Conservation (phyloP, 1,140 invertebrate genomes). For the Aplysia californica region DNA sequence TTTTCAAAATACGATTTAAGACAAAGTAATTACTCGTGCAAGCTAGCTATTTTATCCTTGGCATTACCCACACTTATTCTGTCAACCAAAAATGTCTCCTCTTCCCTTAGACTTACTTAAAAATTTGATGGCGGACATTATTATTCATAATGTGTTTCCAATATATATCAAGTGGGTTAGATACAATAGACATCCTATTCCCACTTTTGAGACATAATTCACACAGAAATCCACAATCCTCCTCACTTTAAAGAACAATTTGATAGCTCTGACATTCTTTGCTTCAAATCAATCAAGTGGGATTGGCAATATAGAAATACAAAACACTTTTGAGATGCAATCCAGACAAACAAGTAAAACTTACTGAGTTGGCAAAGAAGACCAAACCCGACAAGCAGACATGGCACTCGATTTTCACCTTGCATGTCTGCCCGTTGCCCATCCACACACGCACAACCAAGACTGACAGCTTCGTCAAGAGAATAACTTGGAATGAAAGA, state of each 20-base stretch:
- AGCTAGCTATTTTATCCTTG: no score
- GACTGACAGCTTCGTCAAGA: not conserved
- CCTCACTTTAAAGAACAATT: not conserved
- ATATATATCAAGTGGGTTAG: not conserved
- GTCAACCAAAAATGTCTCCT: no score
- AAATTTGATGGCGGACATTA: not conserved
- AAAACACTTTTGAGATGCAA: not conserved
- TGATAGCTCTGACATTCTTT: not conserved
- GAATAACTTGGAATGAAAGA: not conserved
- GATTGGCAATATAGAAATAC: not conserved
- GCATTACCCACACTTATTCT: no score
- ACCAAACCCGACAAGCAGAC: not conserved
- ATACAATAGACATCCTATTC: not conserved
- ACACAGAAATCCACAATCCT: no score
- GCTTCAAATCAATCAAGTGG: not conserved
- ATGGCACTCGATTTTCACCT: not conserved
- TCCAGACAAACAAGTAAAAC: not conserved
- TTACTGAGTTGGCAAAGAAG: not conserved
- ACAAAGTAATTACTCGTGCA: no score
- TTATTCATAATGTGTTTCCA: not conserved
- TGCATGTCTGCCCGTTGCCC: no score
- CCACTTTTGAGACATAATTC: not conserved
- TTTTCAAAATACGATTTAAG: not conserved
- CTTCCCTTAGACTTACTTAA: no score
- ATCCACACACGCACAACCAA: not conserved